Percentiles rank a stretch among this genome's conserved stretches.
These are phyloP conservation scores for Zelostemma sp. DNA, from an alignment of 1,140 invertebrate species.

Conservation along the genomic window DNA sequence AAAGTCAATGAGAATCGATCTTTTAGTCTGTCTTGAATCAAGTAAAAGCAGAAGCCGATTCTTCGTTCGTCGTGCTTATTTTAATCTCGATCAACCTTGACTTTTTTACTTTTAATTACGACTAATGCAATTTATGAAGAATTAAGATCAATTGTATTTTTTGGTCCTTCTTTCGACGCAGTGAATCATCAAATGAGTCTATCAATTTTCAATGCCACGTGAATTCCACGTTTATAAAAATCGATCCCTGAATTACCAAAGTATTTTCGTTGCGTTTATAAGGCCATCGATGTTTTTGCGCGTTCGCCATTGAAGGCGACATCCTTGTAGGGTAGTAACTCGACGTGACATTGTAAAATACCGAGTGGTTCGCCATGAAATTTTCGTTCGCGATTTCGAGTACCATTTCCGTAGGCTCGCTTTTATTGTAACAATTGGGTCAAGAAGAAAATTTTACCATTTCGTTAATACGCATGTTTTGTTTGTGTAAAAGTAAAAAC, in stretches of 20 bases:
- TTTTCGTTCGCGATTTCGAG: slow-evolving; percentile 11
- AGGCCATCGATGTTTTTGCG: slow-evolving; percentile 3
- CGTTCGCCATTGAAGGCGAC: slow-evolving; percentile 1
- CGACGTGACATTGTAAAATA: background rate
- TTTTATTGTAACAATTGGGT: slow-evolving; percentile 13
- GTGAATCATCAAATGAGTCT: background rate
- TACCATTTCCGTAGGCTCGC: slow-evolving; percentile 5
- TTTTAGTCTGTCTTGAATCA: no score
- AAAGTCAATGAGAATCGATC: background rate
- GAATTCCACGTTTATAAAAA: background rate
- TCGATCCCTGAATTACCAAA: slow-evolving; percentile 2
- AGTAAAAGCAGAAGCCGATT: no score
- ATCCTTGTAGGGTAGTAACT: slow-evolving; percentile 3
- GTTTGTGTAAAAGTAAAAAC: no score
- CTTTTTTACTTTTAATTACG: background rate
- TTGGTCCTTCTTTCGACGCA: no score
- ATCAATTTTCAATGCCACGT: background rate
- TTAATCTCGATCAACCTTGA: no score
- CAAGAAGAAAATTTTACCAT: slow-evolving; percentile 7
- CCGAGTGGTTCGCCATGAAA: slow-evolving; percentile 20
- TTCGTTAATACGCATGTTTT: background rate
- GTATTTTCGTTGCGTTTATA: slow-evolving; percentile 1
- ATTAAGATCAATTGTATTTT: background rate
- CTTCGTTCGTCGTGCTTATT: no score
- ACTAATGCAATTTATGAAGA: no score